phyloP scores from a whole-genome alignment of 53 echinoderm and acorn worm species.

The Echinarachnius parma region DNA sequence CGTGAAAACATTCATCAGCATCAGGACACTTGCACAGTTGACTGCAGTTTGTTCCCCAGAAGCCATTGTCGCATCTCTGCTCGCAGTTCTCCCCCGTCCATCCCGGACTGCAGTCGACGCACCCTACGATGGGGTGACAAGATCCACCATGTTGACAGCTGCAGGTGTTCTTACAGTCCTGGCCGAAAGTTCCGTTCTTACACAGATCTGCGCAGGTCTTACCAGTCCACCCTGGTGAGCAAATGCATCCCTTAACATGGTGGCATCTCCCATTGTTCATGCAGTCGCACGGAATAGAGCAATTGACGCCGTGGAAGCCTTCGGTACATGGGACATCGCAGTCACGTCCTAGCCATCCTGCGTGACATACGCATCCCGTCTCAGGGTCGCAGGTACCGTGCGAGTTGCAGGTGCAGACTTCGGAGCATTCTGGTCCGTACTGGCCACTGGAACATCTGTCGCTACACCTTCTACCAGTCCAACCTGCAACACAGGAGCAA shows the following conservation, averaged over 20 bases:
- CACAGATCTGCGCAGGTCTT: slow-evolving; percentile 54
- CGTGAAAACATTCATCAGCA: slow-evolving; percentile 8
- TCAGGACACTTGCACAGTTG: slow-evolving; percentile 8
- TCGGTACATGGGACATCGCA: slow-evolving; percentile 57
- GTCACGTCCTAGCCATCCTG: slow-evolving; percentile 68
- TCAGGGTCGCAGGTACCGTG: slow-evolving; percentile 20
- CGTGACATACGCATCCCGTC: slow-evolving; percentile 58
- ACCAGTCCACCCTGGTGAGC: slow-evolving; percentile 68
- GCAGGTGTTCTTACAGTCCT: slow-evolving; percentile 55
- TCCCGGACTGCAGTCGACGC: slow-evolving; percentile 58
- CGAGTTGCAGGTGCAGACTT: slow-evolving; percentile 55
- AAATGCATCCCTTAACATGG: slow-evolving; percentile 66
- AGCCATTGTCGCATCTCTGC: neutral
- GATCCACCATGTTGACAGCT: slow-evolving; percentile 66
- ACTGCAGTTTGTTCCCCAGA: slow-evolving; percentile 21
- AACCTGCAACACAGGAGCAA: slow-evolving; percentile 57
- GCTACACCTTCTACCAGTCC: slow-evolving; percentile 56
- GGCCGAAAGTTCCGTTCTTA: slow-evolving; percentile 49
- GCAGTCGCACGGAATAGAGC: slow-evolving; percentile 60
- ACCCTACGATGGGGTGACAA: slow-evolving; percentile 63
- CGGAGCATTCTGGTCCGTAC: slow-evolving; percentile 60
- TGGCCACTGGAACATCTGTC: slow-evolving; percentile 50
- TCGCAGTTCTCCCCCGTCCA: slow-evolving; percentile 55
- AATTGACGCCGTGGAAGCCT: slow-evolving; percentile 64
- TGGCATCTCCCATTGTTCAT: slow-evolving; percentile 56